Percentiles rank a stretch among this genome's conserved stretches.
Conservation (phyloP, 2,113 vertebrate species). For the Illadopsis cleaveri region DNA sequence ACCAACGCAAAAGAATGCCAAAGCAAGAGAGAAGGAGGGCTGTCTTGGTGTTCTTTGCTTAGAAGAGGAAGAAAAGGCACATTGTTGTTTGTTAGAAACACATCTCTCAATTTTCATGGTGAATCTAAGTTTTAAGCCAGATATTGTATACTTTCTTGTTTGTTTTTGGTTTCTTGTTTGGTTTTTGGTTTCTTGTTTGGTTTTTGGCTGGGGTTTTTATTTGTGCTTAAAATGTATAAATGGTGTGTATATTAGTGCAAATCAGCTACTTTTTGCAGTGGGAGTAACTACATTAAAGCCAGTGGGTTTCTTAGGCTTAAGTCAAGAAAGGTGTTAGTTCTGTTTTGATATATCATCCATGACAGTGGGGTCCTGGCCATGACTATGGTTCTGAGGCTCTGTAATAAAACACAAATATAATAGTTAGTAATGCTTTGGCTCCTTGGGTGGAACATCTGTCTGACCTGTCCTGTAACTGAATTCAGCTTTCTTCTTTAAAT, state of each 20-base stretch:
- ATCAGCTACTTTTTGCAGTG: not conserved
- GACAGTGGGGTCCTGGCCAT: not conserved
- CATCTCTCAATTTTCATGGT: not conserved
- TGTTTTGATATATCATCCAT: not conserved
- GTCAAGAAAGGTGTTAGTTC: not conserved
- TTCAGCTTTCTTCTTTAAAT: constrained; percentile 6
- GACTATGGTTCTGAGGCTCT: not conserved
- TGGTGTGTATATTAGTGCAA: not conserved
- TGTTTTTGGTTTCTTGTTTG: not conserved
- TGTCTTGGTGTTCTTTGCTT: not conserved
- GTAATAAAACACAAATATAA: constrained; percentile 29
- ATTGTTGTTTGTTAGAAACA: not conserved
- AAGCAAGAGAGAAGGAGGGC: not conserved
- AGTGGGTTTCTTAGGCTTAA: not conserved
- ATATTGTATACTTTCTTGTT: not conserved
- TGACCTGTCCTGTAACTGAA: not conserved
- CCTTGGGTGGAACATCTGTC: constrained; percentile 40
- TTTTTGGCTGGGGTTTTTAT: not conserved
- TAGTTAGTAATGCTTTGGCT: constrained; percentile 53
- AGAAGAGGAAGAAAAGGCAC: not conserved
- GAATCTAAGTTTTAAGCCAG: not conserved
- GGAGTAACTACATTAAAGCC: not conserved
- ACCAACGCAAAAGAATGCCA: not conserved
- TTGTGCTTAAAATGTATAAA: not conserved
- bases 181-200: not conserved